phyloP scores from a whole-genome alignment of 2,113 vertebrate species.

The Danionella cerebrum region DNA sequence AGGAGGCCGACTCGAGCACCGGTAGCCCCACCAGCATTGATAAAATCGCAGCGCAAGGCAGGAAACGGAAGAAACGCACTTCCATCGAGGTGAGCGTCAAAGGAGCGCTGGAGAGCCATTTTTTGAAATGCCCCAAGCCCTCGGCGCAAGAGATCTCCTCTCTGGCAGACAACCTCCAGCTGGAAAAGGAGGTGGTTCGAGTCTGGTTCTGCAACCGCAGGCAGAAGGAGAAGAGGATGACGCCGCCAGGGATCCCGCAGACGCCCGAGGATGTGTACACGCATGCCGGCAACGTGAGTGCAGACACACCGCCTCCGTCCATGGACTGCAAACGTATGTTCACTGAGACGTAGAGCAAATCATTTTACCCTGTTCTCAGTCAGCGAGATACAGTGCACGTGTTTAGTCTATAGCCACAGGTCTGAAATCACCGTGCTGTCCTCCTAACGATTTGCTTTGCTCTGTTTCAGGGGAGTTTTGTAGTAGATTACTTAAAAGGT shows the following conservation, averaged over 20 bases:
- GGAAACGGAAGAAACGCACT: slow-evolving; percentile 90
- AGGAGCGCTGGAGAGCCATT: slow-evolving; percentile 89
- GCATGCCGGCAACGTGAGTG: slow-evolving; percentile 89
- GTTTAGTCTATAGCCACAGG: slow-evolving; percentile 43
- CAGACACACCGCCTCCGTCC: slow-evolving; percentile 89
- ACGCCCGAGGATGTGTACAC: slow-evolving; percentile 92
- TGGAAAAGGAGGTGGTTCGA: slow-evolving; percentile 90
- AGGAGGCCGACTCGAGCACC: slow-evolving; percentile 84
- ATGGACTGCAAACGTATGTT: slow-evolving; percentile 91
- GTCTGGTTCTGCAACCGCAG: slow-evolving; percentile 98
- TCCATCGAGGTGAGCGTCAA: slow-evolving; percentile 92
- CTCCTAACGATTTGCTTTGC: slow-evolving; percentile 48
- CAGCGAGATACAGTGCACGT: slow-evolving; percentile 45
- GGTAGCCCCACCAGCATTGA: slow-evolving; percentile 88
- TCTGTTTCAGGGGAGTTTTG: slow-evolving; percentile 51
- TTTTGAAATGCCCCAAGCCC: slow-evolving; percentile 94
- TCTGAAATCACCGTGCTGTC: slow-evolving; percentile 39
- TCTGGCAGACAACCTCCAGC: slow-evolving; percentile 82
- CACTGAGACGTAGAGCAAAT: slow-evolving; percentile 77
- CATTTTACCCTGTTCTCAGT: slow-evolving; percentile 48
- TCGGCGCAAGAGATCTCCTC: slow-evolving; percentile 89
- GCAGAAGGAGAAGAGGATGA: slow-evolving; percentile 98
- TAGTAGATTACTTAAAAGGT: slow-evolving; percentile 55
- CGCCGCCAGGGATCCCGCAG: slow-evolving; percentile 88
- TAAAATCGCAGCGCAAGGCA: slow-evolving; percentile 86